Evolutionary conservation across 2,888 invertebrate genomes (phyloP).

Genomic region (Epirrita christyi): DNA sequence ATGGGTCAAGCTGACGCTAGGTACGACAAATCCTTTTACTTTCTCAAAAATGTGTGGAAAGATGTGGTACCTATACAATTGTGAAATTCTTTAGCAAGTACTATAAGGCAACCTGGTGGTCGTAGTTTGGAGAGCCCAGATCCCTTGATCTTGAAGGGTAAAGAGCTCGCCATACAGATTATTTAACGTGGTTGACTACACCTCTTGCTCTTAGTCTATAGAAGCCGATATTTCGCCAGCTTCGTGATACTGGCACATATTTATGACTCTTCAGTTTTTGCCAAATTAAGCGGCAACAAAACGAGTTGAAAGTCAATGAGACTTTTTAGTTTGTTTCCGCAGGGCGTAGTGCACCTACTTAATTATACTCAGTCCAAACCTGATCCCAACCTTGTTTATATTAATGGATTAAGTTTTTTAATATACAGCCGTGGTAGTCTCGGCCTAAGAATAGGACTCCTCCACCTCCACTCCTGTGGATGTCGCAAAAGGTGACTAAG

Average conservation of each 20-base stretch:
- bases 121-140: too few relatives aligned
- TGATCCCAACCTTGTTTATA: constrained; percentile 21
- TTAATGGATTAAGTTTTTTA: constrained; percentile 28
- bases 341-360: constrained; percentile 16
- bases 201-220: constrained; percentile 9
- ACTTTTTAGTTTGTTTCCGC: constrained; percentile 36
- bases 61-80: too few relatives aligned
- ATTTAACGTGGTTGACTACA: background rate
- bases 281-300: constrained; percentile 40
- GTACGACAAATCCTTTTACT: too few relatives aligned
- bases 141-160: too few relatives aligned
- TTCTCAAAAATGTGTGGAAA: too few relatives aligned
- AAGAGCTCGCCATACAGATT: background rate
- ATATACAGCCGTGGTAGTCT: background rate
- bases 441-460: too few relatives aligned
- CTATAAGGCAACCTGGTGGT: too few relatives aligned
- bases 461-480: too few relatives aligned
- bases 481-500: too few relatives aligned
- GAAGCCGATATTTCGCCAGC: constrained; percentile 40
- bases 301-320: constrained; percentile 36
- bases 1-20: too few relatives aligned
- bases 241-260: constrained; percentile 33
- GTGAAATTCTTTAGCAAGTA: too few relatives aligned
- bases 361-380: constrained; percentile 22
- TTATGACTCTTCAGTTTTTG: constrained; percentile 40